These are phyloP conservation scores for Meloidogyne exigua DNA, from an alignment of 1,140 invertebrate genomes.

Conservation along the genomic window DNA sequence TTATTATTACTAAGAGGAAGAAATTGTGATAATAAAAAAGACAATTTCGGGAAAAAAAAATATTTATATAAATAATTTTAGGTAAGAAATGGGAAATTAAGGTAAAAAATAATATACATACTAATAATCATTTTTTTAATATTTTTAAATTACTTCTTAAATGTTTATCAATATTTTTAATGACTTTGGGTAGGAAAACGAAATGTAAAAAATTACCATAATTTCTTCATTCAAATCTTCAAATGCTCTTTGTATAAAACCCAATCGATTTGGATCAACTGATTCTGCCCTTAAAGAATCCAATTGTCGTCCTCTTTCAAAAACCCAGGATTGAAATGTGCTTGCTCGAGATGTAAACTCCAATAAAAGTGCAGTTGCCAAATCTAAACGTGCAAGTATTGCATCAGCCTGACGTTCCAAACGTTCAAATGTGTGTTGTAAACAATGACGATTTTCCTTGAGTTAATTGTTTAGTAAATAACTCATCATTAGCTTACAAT, in stretches of 20 bases:
- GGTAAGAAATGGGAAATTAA: too few species aligned
- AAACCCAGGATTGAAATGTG: slow-evolving; percentile 40
- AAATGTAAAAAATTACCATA: slow-evolving; percentile 7
- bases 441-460: slow-evolving; percentile 34
- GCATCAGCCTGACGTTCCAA: slow-evolving; percentile 36
- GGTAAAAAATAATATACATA: too few species aligned
- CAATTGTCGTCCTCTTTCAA: slow-evolving; percentile 28
- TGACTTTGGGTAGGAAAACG: too few species aligned
- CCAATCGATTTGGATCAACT: slow-evolving; percentile 7
- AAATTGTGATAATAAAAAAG: too few species aligned
- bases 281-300: slow-evolving; percentile 14
- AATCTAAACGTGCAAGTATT: slow-evolving; percentile 29
- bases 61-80: too few species aligned
- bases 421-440: slow-evolving; percentile 33
- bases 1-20: not conserved
- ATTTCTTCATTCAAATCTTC: slow-evolving; percentile 32
- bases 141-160: too few species aligned
- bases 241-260: not conserved
- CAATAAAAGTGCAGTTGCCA: slow-evolving; percentile 35
- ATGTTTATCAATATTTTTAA: too few species aligned
- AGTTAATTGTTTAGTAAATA: not conserved
- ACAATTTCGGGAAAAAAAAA: too few species aligned
- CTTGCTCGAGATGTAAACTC: slow-evolving; percentile 39
- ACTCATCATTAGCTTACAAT: too few species aligned
- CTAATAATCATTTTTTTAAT: too few species aligned